A percentile compares a stretch with the other conserved stretches of the same genome.
Evolutionary conservation across 2,797 vertebrate species (phyloP).

Genomic region (Sparus aurata): DNA sequence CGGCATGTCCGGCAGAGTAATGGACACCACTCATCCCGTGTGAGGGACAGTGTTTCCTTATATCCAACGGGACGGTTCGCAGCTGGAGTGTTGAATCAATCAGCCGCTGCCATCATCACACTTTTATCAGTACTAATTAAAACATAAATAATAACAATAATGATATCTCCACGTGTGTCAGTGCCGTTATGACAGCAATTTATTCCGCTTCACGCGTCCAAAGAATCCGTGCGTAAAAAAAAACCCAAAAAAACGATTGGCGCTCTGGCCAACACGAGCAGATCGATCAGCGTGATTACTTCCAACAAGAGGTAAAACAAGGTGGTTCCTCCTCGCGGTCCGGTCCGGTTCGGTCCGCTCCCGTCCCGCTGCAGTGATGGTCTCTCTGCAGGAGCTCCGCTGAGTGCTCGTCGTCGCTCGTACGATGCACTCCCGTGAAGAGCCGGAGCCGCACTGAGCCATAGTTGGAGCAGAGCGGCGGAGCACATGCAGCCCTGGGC

Average conservation of each 20-base stretch:
- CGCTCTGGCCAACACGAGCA: not conserved
- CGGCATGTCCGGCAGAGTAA: slow-evolving; percentile 49
- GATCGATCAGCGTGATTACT: slow-evolving; percentile 24
- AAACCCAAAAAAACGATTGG: not conserved
- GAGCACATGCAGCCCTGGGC: slow-evolving; percentile 67
- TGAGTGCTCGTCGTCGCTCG: not conserved
- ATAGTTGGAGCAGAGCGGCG: slow-evolving; percentile 63
- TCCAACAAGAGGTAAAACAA: not conserved
- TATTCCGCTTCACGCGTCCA: slow-evolving; percentile 52
- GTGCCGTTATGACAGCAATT: not conserved
- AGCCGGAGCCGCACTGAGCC: slow-evolving; percentile 77
- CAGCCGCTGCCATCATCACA: slow-evolving; percentile 28
- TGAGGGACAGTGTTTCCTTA: slow-evolving; percentile 14
- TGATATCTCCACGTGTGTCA: slow-evolving; percentile 57
- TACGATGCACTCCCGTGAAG: slow-evolving; percentile 28
- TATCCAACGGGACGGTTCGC: slow-evolving; percentile 31
- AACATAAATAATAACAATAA: slow-evolving; percentile 11
- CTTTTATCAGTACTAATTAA: slow-evolving; percentile 9
- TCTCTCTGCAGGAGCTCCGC: slow-evolving; percentile 2
- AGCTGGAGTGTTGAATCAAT: slow-evolving; percentile 36
- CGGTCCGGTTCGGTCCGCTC: not conserved
- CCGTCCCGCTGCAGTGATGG: slow-evolving; percentile 15
- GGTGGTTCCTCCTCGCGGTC: slow-evolving; percentile 6
- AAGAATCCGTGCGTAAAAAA: slow-evolving; percentile 32
- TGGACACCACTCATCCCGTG: slow-evolving; percentile 43